Conservation (phyloP, 2,797 vertebrate genomes). For the Artibeus jamaicensis region DNA sequence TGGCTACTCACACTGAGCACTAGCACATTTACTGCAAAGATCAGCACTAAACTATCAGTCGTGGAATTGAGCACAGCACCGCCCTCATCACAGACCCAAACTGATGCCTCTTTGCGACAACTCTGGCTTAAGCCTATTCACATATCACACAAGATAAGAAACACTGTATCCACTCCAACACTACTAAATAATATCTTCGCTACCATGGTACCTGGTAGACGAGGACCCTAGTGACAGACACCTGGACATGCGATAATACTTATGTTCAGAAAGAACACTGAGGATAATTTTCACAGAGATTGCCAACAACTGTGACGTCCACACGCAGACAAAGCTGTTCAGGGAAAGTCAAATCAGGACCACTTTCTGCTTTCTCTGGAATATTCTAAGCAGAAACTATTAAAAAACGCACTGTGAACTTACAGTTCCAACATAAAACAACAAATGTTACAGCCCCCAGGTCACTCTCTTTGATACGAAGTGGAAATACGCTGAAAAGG, state of each 20-base stretch:
- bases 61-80: not conserved
- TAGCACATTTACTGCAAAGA: not conserved
- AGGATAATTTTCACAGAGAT: not conserved
- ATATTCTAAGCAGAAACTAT: not conserved
- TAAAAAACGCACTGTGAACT: not conserved
- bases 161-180: not conserved
- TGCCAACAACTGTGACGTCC: not conserved
- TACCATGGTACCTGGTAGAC: too few relatives aligned
- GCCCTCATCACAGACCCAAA: not conserved
- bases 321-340: not conserved
- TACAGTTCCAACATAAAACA: not conserved
- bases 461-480: not conserved
- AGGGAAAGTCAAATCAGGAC: not conserved
- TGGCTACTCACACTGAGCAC: not conserved
- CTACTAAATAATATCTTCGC: not conserved
- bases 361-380: constrained; percentile 4
- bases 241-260: not conserved
- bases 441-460: not conserved
- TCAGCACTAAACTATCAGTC: not conserved
- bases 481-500: not conserved
- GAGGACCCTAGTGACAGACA: not conserved
- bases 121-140: not conserved
- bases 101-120: not conserved
- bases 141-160: not conserved
- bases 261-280: not conserved